These are phyloP conservation scores for Erynnis tages DNA, from an alignment of 2,888 invertebrate genomes.

Conservation along the genomic window DNA sequence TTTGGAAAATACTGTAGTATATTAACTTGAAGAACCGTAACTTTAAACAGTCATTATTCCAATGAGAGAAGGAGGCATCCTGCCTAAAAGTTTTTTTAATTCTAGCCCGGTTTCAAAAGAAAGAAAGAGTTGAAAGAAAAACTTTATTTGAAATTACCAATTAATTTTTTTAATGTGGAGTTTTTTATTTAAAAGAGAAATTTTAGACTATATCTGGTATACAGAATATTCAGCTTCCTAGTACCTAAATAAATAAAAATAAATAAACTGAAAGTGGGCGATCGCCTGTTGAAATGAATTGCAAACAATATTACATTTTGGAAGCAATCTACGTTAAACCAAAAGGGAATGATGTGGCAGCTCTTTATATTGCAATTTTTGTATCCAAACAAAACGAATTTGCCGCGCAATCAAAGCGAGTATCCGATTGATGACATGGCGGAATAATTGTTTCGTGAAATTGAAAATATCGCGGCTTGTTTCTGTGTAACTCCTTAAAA, in stretches of 20 bases:
- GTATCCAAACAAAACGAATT: slow-evolving; percentile 81
- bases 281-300: slow-evolving; percentile 76
- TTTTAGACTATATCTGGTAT: slow-evolving; percentile 5
- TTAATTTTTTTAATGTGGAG: no score
- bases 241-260: slow-evolving; percentile 64
- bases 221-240: slow-evolving; percentile 51
- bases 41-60: no score
- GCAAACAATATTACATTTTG: slow-evolving; percentile 80
- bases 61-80: no score
- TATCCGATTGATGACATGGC: slow-evolving; percentile 81
- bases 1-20: neutral
- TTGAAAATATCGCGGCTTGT: slow-evolving; percentile 72
- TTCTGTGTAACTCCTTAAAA: slow-evolving; percentile 63
- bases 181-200: neutral
- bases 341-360: slow-evolving; percentile 81
- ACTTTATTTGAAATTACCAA: no score
- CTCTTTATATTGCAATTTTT: slow-evolving; percentile 82
- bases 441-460: slow-evolving; percentile 81
- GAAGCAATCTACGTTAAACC: slow-evolving; percentile 80
- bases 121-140: no score
- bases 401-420: slow-evolving; percentile 81
- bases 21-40: neutral
- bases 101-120: no score
- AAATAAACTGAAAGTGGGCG: slow-evolving; percentile 71
- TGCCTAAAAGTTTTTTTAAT: no score